A percentile compares a stretch with the other conserved stretches of the same genome.
Conservation (phyloP, 2,797 vertebrate genomes). For the Acanthurus leucopareius region DNA sequence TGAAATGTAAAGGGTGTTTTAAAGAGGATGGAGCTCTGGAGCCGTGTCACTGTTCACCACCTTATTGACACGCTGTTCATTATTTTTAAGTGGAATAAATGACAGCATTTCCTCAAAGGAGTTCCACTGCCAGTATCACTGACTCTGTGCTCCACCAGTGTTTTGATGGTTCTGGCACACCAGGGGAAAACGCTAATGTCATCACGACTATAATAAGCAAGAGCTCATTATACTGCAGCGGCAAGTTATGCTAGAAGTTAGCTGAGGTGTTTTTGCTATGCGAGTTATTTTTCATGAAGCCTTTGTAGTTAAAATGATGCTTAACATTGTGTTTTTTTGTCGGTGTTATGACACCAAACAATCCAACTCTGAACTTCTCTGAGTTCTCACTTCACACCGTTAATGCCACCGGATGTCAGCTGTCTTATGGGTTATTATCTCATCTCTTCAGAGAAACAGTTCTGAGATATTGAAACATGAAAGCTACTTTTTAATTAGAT, state of each 20-base stretch:
- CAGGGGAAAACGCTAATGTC: constrained; percentile 33
- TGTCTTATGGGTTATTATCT: background rate
- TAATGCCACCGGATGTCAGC: background rate
- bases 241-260: constrained; percentile 35
- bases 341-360: constrained; percentile 19
- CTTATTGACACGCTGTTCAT: constrained; percentile 12
- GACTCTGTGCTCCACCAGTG: constrained; percentile 37
- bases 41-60: background rate
- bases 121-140: constrained; percentile 35
- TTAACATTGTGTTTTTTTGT: constrained; percentile 33
- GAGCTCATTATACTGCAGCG: constrained; percentile 54
- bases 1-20: background rate
- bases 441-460: background rate
- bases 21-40: background rate
- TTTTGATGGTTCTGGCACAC: constrained; percentile 40
- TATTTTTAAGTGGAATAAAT: constrained; percentile 18
- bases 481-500: too few species aligned
- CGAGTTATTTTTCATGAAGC: constrained; percentile 43
- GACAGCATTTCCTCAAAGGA: constrained; percentile 24
- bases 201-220: constrained; percentile 59
- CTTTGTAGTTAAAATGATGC: constrained; percentile 58
- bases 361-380: constrained; percentile 7
- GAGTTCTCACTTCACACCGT: background rate
- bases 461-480: too few species aligned
- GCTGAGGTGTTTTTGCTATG: constrained; percentile 47